Percentiles rank a stretch among this genome's conserved stretches.
phyloP scores from a whole-genome alignment of 2,888 invertebrate species.

The Melinaea marsaeus region DNA sequence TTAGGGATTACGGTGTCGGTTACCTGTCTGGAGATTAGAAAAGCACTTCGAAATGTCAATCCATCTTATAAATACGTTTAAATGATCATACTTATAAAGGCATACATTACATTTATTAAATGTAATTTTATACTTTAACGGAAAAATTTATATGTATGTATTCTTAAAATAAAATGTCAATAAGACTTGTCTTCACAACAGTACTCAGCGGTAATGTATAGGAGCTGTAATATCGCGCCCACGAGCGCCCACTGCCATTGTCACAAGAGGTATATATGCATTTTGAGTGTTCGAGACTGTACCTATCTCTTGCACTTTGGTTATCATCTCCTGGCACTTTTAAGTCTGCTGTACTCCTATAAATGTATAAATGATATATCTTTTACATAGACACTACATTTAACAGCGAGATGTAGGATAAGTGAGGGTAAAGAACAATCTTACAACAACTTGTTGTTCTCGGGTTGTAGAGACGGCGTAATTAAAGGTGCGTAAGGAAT shows the following conservation, averaged over 20 bases:
- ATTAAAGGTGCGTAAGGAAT: constrained; percentile 6
- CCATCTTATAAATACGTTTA: constrained; percentile 9
- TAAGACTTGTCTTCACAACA: constrained; percentile 6
- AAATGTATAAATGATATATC: constrained; percentile 7
- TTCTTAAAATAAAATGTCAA: background rate
- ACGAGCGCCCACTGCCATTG: constrained; percentile 31
- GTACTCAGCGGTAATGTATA: constrained; percentile 11
- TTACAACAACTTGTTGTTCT: background rate
- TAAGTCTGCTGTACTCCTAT: background rate
- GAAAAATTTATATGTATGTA: background rate
- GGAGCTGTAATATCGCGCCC: constrained; percentile 20
- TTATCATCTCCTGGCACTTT: constrained; percentile 25
- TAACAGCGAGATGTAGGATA: background rate
- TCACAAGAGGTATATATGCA: constrained; percentile 25
- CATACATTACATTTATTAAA: background rate
- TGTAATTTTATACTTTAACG: background rate
- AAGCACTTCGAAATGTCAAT: constrained; percentile 17
- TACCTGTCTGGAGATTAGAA: constrained; percentile 7
- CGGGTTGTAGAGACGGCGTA: constrained; percentile 4
- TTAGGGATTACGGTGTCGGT: constrained; percentile 15
- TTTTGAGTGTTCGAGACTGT: constrained; percentile 18
- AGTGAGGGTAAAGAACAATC: background rate
- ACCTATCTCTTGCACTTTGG: constrained; percentile 19
- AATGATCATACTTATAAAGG: background rate
- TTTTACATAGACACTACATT: background rate